Conservation (phyloP, 2,113 vertebrate species). For the Aythya baeri region DNA sequence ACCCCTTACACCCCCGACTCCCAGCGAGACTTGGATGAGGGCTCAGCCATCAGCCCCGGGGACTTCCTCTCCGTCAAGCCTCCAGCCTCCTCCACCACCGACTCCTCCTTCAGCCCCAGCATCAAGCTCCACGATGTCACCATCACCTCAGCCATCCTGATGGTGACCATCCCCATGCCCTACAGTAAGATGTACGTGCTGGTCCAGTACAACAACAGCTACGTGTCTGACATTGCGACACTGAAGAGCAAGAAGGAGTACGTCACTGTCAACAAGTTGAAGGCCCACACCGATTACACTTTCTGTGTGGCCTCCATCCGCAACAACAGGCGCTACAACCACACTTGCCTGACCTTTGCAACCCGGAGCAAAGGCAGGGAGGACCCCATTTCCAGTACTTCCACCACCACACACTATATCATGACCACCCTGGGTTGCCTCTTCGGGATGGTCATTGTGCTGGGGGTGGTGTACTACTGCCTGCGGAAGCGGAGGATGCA, state of each 20-base stretch:
- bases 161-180: conserved; percentile 92
- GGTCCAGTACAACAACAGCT: conserved; percentile 92
- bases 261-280: conserved; percentile 85
- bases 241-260: conserved; percentile 91
- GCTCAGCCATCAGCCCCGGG: conserved; percentile 89
- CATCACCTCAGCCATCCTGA: conserved; percentile 84
- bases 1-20: conserved; percentile 83
- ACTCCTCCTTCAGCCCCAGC: conserved; percentile 83
- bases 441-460: conserved; percentile 97
- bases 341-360: conserved; percentile 93
- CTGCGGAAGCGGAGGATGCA: conserved; percentile 89
- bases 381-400: conserved; percentile 83
- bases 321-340: conserved; percentile 93
- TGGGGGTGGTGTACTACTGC: conserved; percentile 96
- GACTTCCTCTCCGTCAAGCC: conserved; percentile 86
- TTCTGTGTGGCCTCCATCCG: conserved; percentile 93
- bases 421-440: conserved; percentile 98
- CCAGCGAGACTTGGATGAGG: conserved; percentile 82
- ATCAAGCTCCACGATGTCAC: conserved; percentile 90
- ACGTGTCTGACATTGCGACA: conserved; percentile 86
- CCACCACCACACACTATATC: conserved; percentile 97
- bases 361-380: conserved; percentile 84
- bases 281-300: conserved; percentile 92
- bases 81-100: conserved; percentile 84
- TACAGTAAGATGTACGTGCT: conserved; percentile 97